A percentile compares a stretch with the other conserved stretches of the same genome.
phyloP scores from a whole-genome alignment of 2,888 invertebrate genomes.

The Hypomecis punctinalis region DNA sequence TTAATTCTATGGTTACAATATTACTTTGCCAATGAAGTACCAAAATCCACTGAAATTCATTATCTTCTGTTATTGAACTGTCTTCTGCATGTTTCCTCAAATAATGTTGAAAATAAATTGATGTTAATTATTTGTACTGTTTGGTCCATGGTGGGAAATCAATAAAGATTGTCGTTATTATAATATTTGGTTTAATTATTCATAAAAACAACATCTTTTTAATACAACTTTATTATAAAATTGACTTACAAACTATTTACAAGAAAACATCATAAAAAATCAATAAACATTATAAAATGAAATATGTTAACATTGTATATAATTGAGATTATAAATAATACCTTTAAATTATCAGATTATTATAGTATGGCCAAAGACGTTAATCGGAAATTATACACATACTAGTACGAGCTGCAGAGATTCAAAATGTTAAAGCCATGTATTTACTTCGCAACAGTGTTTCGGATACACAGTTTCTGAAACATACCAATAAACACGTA shows the following conservation, averaged over 20 bases:
- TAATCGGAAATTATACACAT: too few species aligned
- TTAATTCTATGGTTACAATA: too few species aligned
- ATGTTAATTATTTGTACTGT: conserved; percentile 38
- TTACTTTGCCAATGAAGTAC: not conserved
- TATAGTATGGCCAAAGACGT: not conserved
- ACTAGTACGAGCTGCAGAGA: too few species aligned
- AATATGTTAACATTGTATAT: conserved; percentile 7
- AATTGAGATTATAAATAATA: conserved; percentile 9
- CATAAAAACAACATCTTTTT: not conserved
- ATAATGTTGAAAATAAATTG: conserved; percentile 19
- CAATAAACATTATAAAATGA: conserved; percentile 4
- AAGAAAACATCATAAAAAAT: not conserved
- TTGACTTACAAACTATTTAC: conserved; percentile 23
- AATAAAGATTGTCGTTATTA: conserved; percentile 71
- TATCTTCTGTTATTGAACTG: not conserved
- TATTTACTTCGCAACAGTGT: too few species aligned
- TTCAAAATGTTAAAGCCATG: too few species aligned
- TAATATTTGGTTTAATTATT: conserved; percentile 49
- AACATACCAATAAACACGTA: too few species aligned
- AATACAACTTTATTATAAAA: conserved; percentile 23
- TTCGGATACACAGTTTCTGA: too few species aligned
- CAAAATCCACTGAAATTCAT: not conserved
- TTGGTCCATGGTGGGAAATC: conserved; percentile 76
- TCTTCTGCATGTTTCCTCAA: not conserved
- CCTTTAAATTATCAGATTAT: not conserved